Conservation (phyloP, 2,113 vertebrate genomes). For the Haliaeetus leucogaster region DNA sequence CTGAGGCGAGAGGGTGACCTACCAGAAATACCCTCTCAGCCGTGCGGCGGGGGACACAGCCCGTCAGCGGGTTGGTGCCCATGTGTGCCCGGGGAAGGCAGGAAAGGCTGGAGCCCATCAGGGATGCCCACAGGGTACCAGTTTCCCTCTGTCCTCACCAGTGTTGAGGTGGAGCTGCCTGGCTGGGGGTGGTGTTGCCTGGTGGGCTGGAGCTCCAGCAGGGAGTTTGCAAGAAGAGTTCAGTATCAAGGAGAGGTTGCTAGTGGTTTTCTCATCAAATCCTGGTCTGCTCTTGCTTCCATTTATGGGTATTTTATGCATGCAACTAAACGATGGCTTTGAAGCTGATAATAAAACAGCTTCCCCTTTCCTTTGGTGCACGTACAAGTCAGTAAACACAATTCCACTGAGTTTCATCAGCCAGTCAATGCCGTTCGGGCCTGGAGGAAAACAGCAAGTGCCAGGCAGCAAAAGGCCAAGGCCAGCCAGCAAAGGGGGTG, state of each 20-base stretch:
- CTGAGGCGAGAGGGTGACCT: not conserved
- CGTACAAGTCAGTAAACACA: not conserved
- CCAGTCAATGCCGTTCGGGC: not conserved
- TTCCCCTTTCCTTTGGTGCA: not conserved
- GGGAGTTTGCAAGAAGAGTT: not conserved
- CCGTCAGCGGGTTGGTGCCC: fast-evolving
- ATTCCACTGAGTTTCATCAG: not conserved
- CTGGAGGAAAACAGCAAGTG: not conserved
- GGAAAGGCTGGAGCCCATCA: not conserved
- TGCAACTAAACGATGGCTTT: not conserved
- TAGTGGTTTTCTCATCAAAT: not conserved
- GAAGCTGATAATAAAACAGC: not conserved
- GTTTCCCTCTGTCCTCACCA: not conserved
- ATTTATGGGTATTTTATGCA: not conserved
- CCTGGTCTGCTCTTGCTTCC: not conserved
- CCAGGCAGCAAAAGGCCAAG: not conserved
- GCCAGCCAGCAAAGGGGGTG: not conserved
- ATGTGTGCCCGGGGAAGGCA: not conserved
- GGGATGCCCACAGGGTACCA: fast-evolving
- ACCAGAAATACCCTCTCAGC: not conserved
- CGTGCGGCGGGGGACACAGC: fast-evolving
- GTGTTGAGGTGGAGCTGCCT: not conserved
- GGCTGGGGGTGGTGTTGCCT: not conserved
- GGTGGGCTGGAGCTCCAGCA: not conserved
- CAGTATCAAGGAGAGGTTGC: not conserved